phyloP scores from a whole-genome alignment of 2,797 vertebrate genomes.

The Rallus crepitans region DNA sequence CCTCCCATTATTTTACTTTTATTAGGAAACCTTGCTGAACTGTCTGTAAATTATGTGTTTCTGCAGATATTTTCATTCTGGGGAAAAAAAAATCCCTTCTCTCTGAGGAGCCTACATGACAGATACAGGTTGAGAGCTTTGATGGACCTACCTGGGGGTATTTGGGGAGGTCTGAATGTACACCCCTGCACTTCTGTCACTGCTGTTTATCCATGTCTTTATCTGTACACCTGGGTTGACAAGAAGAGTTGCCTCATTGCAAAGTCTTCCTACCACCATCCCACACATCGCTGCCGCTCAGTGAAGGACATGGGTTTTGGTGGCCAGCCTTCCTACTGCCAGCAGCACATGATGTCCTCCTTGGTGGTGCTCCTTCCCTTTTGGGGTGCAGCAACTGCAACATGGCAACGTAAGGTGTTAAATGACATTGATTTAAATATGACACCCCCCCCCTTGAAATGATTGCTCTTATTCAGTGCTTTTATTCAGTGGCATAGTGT shows the following conservation, averaged over 20 bases:
- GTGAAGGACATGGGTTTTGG: fast-evolving
- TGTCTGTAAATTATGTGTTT: not conserved
- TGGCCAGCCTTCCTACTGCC: not conserved
- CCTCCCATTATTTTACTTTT: not conserved
- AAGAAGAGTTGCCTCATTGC: not conserved
- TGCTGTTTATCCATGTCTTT: not conserved
- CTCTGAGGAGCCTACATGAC: not conserved
- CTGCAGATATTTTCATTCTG: not conserved
- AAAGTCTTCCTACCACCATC: not conserved
- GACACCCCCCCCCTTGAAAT: not conserved
- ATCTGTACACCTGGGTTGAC: not conserved
- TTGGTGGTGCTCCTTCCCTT: not conserved
- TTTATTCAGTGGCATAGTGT: fast-evolving
- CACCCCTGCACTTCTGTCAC: not conserved
- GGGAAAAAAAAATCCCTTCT: not conserved
- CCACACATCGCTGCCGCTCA: fast-evolving
- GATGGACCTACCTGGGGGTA: not conserved
- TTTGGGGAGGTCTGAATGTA: not conserved
- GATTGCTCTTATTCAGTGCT: not conserved
- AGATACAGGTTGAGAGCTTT: not conserved
- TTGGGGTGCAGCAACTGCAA: not conserved
- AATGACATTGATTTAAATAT: not conserved
- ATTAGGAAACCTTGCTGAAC: not conserved
- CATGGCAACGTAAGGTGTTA: not conserved
- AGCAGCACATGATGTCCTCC: not conserved